These are phyloP conservation scores for Lepidocolaptes lacrymiger DNA, from an alignment of 2,797 vertebrate genomes.

Conservation along the genomic window DNA sequence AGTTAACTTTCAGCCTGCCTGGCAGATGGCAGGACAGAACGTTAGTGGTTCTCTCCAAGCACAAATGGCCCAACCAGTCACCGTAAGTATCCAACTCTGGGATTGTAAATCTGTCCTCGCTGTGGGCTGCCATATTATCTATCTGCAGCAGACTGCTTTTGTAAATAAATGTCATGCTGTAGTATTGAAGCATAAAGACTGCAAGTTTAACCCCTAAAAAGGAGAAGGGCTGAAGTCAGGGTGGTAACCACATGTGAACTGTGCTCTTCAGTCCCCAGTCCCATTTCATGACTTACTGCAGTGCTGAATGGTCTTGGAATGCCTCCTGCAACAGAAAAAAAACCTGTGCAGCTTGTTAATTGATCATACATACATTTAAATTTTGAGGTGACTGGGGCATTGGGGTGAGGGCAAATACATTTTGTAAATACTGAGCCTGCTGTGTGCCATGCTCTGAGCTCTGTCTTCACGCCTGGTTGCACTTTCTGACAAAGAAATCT, in stretches of 20 bases:
- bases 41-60: neutral
- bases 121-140: neutral
- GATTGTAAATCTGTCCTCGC: neutral
- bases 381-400: neutral
- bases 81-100: accelerated
- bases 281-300: neutral
- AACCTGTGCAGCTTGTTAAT: neutral
- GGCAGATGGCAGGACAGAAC: neutral
- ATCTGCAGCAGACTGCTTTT: neutral
- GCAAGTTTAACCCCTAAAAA: neutral
- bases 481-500: neutral
- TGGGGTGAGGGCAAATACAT: neutral
- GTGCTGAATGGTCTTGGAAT: neutral
- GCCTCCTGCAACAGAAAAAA: neutral
- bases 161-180: neutral
- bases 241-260: neutral
- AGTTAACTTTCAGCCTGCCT: neutral
- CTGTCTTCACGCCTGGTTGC: neutral
- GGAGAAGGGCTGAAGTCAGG: neutral
- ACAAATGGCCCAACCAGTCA: neutral
- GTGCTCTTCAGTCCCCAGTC: neutral
- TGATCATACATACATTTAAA: neutral
- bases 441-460: neutral
- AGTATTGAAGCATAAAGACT: neutral
- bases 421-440: neutral